Percentiles rank a stretch among this genome's conserved stretches.
phyloP scores from a whole-genome alignment of 2,797 vertebrate genomes.

The Clangula hyemalis region DNA sequence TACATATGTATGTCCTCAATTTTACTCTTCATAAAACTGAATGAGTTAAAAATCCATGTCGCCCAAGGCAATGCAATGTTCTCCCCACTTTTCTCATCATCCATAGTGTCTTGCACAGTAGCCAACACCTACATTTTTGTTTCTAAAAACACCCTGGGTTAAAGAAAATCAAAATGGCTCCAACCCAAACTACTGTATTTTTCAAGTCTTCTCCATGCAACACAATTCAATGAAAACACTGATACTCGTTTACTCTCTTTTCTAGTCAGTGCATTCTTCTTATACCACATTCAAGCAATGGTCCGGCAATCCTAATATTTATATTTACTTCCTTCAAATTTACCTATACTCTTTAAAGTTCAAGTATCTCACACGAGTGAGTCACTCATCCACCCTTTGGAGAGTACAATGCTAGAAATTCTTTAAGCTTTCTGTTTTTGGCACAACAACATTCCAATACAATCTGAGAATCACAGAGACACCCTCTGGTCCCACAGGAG shows the following conservation, averaged over 20 bases:
- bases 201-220: background rate
- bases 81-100: background rate
- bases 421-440: constrained; percentile 45
- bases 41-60: background rate
- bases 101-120: background rate
- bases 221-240: background rate
- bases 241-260: background rate
- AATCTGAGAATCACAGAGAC: constrained; percentile 57
- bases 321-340: background rate
- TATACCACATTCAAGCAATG: background rate
- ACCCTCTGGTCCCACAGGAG: constrained; percentile 41
- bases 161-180: background rate
- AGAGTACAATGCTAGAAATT: constrained; percentile 52
- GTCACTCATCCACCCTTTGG: constrained; percentile 52
- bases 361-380: constrained; percentile 28
- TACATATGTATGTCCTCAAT: background rate
- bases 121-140: background rate
- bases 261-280: background rate
- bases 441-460: constrained; percentile 48
- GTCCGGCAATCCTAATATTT: background rate
- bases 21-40: background rate
- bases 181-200: background rate
- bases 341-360: constrained; percentile 54
- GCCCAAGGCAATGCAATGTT: background rate
- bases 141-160: background rate